phyloP scores from a whole-genome alignment of 2,888 invertebrate genomes.

The Agonopterix arenella region DNA sequence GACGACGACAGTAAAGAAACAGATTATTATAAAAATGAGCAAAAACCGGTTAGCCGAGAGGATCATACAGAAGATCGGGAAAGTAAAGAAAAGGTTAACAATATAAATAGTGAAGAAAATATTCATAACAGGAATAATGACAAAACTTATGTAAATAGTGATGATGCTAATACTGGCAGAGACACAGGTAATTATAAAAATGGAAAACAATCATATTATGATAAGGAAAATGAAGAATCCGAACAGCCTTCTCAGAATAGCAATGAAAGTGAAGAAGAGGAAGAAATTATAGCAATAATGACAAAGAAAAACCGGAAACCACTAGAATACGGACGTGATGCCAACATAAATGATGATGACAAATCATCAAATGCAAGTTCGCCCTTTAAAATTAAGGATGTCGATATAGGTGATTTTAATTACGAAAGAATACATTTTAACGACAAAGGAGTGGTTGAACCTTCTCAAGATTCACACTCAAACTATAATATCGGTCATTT shows the following conservation, averaged over 20 bases:
- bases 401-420: slow-evolving; percentile 43
- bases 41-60: background rate
- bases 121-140: background rate
- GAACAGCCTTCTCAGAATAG: background rate
- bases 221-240: background rate
- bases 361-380: slow-evolving; percentile 8
- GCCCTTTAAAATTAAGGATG: slow-evolving; percentile 31
- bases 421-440: slow-evolving; percentile 42
- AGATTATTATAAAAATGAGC: background rate
- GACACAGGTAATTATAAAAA: background rate
- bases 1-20: background rate
- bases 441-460: slow-evolving; percentile 34
- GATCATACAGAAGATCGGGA: background rate
- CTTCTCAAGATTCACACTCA: slow-evolving; percentile 27
- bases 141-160: background rate
- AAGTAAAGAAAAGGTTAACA: background rate
- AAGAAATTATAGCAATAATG: slow-evolving; percentile 9
- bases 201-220: background rate
- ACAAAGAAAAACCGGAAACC: slow-evolving; percentile 7
- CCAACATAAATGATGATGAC: background rate
- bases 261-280: slow-evolving; percentile 6
- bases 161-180: background rate
- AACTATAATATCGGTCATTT: slow-evolving; percentile 21
- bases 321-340: background rate
- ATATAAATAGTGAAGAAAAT: background rate